phyloP scores from a whole-genome alignment of 2,797 vertebrate genomes.

The Pipistrellus pipistrellus region DNA sequence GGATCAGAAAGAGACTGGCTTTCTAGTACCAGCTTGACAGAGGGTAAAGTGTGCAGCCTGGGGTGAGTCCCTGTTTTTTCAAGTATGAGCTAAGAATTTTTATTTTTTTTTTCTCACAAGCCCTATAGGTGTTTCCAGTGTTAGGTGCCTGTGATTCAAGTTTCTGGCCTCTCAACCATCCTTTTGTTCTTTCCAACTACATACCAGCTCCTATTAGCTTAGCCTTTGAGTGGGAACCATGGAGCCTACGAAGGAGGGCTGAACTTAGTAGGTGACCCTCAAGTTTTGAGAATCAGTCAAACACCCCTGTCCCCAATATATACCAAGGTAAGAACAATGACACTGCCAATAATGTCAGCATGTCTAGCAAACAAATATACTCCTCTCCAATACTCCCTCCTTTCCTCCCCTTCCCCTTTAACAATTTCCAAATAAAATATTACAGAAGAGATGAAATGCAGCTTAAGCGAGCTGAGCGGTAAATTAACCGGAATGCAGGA shows the following conservation, averaged over 20 bases:
- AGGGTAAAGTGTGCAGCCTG: not conserved
- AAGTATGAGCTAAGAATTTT: conserved; percentile 3
- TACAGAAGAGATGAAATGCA: conserved; percentile 57
- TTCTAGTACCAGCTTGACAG: not conserved
- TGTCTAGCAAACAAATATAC: conserved; percentile 19
- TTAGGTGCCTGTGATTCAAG: not conserved
- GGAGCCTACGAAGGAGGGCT: not conserved
- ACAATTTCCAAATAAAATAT: conserved; percentile 66
- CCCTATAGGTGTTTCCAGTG: not conserved
- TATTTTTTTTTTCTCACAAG: not conserved
- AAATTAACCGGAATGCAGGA: conserved; percentile 62
- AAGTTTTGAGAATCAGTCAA: conserved; percentile 25
- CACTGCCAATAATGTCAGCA: conserved; percentile 59
- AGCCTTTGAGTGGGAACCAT: not conserved
- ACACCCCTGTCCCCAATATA: conserved; percentile 46
- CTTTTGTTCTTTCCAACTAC: not conserved
- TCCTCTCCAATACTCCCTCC: not conserved
- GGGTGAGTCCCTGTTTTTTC: not conserved
- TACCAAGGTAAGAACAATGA: conserved; percentile 2
- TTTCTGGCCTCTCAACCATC: not conserved
- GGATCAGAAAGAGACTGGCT: not conserved
- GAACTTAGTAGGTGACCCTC: not conserved
- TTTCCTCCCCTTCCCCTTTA: not conserved
- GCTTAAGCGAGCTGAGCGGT: conserved; percentile 38
- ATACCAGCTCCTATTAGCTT: not conserved